These are phyloP conservation scores for Tetranychus urticae DNA, from an alignment of 1,140 invertebrate genomes.

Conservation along the genomic window DNA sequence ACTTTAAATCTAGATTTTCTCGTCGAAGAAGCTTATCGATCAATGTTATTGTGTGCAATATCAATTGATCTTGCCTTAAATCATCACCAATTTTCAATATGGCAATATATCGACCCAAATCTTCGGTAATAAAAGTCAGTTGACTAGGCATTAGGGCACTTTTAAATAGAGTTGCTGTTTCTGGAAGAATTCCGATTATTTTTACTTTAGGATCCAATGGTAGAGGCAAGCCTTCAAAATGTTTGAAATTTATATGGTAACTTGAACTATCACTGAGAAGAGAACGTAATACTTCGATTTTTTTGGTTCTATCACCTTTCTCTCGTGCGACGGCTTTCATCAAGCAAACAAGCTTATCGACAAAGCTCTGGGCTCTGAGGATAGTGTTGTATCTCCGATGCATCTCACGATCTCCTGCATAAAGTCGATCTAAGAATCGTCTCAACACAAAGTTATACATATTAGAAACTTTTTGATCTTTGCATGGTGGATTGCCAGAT, in stretches of 20 bases:
- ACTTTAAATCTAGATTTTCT: slow-evolving; percentile 80
- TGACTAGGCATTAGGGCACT: slow-evolving; percentile 92
- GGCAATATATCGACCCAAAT: slow-evolving; percentile 53
- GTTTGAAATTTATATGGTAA: slow-evolving; percentile 65
- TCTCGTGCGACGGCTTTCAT: slow-evolving; percentile 73
- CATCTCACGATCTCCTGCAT: slow-evolving; percentile 38
- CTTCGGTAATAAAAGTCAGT: slow-evolving; percentile 62
- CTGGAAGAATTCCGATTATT: slow-evolving; percentile 68
- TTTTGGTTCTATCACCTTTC: slow-evolving; percentile 71
- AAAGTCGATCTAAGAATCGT: slow-evolving; percentile 38
- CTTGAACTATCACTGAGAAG: slow-evolving; percentile 52
- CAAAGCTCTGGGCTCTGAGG: slow-evolving; percentile 59
- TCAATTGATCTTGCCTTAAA: slow-evolving; percentile 90
- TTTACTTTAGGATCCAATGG: slow-evolving; percentile 74
- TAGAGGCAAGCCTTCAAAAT: slow-evolving; percentile 50
- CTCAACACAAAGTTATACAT: slow-evolving; percentile 77
- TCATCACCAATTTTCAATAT: slow-evolving; percentile 99
- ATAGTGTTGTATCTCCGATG: slow-evolving; percentile 42
- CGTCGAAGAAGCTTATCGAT: slow-evolving; percentile 77
- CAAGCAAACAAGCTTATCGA: slow-evolving; percentile 67
- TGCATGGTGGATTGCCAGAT: not conserved
- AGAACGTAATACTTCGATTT: slow-evolving; percentile 56
- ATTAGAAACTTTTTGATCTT: slow-evolving; percentile 24
- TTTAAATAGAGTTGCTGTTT: slow-evolving; percentile 71
- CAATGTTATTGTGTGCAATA: slow-evolving; percentile 80